Conservation (phyloP, 2,113 vertebrate species). For the Malurus elegans region DNA sequence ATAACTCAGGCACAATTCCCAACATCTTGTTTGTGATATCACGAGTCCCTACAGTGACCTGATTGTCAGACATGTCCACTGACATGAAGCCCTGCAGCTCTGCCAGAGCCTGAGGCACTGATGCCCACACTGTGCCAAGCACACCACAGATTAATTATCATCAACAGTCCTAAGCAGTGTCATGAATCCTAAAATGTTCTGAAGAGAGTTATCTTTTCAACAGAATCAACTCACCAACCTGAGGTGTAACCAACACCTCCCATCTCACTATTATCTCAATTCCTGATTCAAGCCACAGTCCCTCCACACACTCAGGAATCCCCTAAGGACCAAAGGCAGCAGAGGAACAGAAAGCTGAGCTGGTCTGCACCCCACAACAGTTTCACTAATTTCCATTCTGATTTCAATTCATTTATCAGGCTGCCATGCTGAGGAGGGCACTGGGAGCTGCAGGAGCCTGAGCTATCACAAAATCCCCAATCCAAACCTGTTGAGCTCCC, state of each 20-base stretch:
- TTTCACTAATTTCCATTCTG: fast-evolving
- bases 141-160: not conserved
- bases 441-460: not conserved
- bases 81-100: not conserved
- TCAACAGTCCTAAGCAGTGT: not conserved
- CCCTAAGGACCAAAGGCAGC: not conserved
- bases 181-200: not conserved
- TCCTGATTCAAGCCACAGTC: not conserved
- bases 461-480: fast-evolving
- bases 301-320: not conserved
- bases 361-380: not conserved
- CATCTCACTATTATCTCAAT: not conserved
- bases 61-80: not conserved
- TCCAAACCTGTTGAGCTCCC: conserved; percentile 92
- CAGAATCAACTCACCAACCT: not conserved
- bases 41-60: not conserved
- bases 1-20: not conserved
- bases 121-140: not conserved
- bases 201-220: not conserved
- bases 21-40: not conserved
- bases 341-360: not conserved
- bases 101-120: not conserved
- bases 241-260: not conserved
- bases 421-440: not conserved
- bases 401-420: not conserved